phyloP scores from a whole-genome alignment of 2,113 vertebrate species.

The Salvator merianae region DNA sequence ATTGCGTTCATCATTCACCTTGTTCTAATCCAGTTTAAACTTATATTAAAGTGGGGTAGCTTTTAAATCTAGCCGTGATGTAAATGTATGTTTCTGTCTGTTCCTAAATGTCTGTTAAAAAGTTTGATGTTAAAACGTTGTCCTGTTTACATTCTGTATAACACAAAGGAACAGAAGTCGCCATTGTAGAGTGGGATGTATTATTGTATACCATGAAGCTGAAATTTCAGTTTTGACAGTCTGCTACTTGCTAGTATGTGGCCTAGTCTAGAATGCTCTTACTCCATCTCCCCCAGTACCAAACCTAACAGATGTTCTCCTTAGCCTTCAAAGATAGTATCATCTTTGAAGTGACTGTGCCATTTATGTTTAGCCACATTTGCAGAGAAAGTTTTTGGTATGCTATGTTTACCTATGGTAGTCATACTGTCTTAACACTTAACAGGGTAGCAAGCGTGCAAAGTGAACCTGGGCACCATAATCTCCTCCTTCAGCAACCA shows the following conservation, averaged over 20 bases:
- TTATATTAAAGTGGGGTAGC: conserved; percentile 58
- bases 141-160: conserved; percentile 47
- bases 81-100: conserved; percentile 38
- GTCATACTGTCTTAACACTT: conserved; percentile 68
- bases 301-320: conserved; percentile 59
- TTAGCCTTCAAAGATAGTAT: conserved; percentile 76
- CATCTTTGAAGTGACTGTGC: conserved; percentile 78
- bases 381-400: conserved; percentile 25
- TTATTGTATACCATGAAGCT: conserved; percentile 71
- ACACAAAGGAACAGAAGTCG: conserved; percentile 61
- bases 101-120: conserved; percentile 50
- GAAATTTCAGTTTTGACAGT: conserved; percentile 71
- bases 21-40: conserved; percentile 67
- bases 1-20: conserved; percentile 74
- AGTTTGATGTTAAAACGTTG: conserved; percentile 54
- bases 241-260: conserved; percentile 61
- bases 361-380: conserved; percentile 62
- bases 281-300: conserved; percentile 62
- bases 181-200: conserved; percentile 59
- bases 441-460: conserved; percentile 96
- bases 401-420: background rate
- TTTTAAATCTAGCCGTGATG: conserved; percentile 52
- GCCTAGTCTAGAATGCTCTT: conserved; percentile 66
- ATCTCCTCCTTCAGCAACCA: conserved; percentile 91
- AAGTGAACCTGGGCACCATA: conserved; percentile 97